A percentile compares a stretch with the other conserved stretches of the same genome.
Evolutionary conservation across 2,113 vertebrate genomes (phyloP).

Genomic region (Siphamia tubifer): DNA sequence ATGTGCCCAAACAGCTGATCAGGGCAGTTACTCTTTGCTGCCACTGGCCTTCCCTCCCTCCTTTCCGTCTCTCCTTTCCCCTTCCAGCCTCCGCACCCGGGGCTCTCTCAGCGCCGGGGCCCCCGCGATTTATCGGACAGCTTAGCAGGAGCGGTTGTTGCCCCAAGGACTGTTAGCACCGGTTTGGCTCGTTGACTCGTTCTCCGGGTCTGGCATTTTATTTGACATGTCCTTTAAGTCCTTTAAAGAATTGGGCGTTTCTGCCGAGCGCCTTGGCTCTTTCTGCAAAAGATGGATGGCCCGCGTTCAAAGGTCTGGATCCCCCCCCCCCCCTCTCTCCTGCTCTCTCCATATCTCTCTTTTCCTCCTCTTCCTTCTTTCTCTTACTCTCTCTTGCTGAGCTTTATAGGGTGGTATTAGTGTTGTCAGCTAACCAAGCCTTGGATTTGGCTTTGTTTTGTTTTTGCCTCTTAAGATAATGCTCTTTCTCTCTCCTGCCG

Average conservation of each 20-base stretch:
- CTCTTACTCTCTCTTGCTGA: constrained; percentile 21
- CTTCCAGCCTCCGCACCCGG: constrained; percentile 8
- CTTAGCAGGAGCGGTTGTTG: constrained; percentile 55
- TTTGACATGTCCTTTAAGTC: constrained; percentile 81
- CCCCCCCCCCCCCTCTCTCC: constrained; percentile 39
- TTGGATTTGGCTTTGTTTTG: constrained; percentile 62
- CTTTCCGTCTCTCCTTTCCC: not conserved
- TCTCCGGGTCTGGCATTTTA: constrained; percentile 47
- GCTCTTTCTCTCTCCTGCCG: constrained; percentile 52
- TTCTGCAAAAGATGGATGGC: constrained; percentile 81
- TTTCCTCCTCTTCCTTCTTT: not conserved
- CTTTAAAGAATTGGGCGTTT: constrained; percentile 80
- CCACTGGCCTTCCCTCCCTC: not conserved
- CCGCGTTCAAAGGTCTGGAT: constrained; percentile 79
- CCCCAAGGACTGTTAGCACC: constrained; percentile 60
- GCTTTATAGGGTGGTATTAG: constrained; percentile 62
- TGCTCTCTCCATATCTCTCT: not conserved
- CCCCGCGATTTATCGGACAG: constrained; percentile 65
- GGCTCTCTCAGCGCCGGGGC: constrained; percentile 8
- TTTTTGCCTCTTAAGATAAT: constrained; percentile 64
- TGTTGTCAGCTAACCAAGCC: constrained; percentile 65
- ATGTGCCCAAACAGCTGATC: constrained; percentile 34
- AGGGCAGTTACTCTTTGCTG: constrained; percentile 29
- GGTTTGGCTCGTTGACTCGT: constrained; percentile 63
- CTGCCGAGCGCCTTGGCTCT: constrained; percentile 78